phyloP scores from a whole-genome alignment of 2,888 invertebrate species.

The Drosophila prolongata region DNA sequence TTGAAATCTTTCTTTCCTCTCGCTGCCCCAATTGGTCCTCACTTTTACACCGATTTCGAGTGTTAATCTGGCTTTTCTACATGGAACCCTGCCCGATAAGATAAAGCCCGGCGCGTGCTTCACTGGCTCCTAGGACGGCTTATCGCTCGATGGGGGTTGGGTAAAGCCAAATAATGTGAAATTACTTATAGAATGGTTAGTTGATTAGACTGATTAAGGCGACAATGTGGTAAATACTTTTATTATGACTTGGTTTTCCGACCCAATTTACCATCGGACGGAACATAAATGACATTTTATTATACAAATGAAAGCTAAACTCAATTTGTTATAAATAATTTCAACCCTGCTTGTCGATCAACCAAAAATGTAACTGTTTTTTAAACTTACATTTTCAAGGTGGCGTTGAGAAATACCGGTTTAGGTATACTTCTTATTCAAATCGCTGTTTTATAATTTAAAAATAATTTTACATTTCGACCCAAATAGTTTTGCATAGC shows the following conservation, averaged over 20 bases:
- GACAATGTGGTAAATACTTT: slow-evolving; percentile 15
- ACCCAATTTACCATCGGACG: not conserved
- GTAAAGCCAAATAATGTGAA: slow-evolving; percentile 17
- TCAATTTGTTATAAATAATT: too few relatives aligned
- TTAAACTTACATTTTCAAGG: too few relatives aligned
- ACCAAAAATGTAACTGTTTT: too few relatives aligned
- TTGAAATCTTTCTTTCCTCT: slow-evolving; percentile 10
- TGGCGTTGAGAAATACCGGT: too few relatives aligned
- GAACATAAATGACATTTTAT: not conserved
- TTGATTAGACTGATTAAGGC: slow-evolving; percentile 17
- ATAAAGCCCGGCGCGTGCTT: slow-evolving; percentile 38
- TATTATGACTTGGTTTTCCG: slow-evolving; percentile 6
- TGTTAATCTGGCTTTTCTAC: slow-evolving; percentile 21
- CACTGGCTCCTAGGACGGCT: slow-evolving; percentile 1
- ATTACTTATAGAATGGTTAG: slow-evolving; percentile 7
- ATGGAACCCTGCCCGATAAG: slow-evolving; percentile 25
- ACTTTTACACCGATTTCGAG: slow-evolving; percentile 23
- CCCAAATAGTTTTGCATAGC: too few relatives aligned
- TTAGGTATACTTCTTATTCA: too few relatives aligned
- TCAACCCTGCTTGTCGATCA: too few relatives aligned
- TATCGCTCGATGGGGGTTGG: slow-evolving; percentile 19
- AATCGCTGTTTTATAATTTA: too few relatives aligned
- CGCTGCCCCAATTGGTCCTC: slow-evolving; percentile 1
- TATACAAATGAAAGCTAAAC: too few relatives aligned
- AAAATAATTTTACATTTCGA: too few relatives aligned